A percentile compares a stretch with the other conserved stretches of the same genome.
phyloP scores from a whole-genome alignment of 2,888 invertebrate genomes.

The Lepidocyrtoides sp. region DNA sequence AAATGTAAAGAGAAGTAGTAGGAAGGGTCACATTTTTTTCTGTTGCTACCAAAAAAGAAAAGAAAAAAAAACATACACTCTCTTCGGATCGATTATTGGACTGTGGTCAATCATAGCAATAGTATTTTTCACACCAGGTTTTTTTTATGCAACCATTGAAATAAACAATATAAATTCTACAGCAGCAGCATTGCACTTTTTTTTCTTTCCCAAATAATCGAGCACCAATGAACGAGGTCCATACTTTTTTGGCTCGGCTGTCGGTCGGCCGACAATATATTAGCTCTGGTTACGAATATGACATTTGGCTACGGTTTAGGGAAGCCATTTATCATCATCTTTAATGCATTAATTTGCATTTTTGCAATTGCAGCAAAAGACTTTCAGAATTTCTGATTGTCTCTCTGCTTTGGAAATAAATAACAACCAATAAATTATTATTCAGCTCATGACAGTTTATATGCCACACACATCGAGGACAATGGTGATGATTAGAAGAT shows the following conservation, averaged over 20 bases:
- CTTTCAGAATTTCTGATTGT: constrained; percentile 19
- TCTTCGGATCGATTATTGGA: constrained; percentile 28
- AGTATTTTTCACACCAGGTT: too few species aligned
- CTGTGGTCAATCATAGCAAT: neutral
- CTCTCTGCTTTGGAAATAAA: neutral
- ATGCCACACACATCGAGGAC: constrained; percentile 52
- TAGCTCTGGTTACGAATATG: neutral
- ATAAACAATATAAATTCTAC: neutral
- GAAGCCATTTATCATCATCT: constrained; percentile 57
- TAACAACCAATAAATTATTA: constrained; percentile 41
- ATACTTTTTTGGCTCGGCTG: neutral
- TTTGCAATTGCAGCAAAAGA: constrained; percentile 43
- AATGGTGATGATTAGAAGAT: constrained; percentile 24
- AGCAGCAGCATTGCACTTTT: neutral
- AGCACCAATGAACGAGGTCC: neutral
- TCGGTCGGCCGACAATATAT: neutral
- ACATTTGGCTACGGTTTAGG: neutral
- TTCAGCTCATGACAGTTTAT: constrained; percentile 35
- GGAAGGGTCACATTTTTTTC: constrained; percentile 46
- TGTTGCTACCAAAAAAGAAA: too few species aligned
- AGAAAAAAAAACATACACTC: too few species aligned
- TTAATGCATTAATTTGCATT: constrained; percentile 66
- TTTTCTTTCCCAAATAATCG: neutral
- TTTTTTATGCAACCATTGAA: neutral
- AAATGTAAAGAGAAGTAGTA: too few species aligned